Percentiles rank a stretch among this genome's conserved stretches.
phyloP scores from a whole-genome alignment of 2,113 vertebrate genomes.

The Montifringilla adamsi region DNA sequence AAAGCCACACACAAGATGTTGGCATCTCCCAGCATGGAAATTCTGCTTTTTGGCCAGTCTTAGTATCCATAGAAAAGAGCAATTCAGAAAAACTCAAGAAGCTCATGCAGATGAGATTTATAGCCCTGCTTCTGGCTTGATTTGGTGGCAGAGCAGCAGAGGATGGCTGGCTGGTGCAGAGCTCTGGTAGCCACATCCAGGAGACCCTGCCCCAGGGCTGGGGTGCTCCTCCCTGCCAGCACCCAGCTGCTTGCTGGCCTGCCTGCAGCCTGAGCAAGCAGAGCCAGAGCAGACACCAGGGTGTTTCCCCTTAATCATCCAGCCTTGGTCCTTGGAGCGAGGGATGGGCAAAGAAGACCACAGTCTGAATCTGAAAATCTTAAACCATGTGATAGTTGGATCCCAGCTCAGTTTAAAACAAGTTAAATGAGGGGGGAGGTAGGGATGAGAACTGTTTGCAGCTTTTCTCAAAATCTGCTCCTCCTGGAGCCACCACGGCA shows the following conservation, averaged over 20 bases:
- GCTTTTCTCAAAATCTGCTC: background rate
- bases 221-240: background rate
- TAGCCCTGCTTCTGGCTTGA: background rate
- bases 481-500: background rate
- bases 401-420: background rate
- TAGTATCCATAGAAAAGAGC: background rate
- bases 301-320: slow-evolving; percentile 5
- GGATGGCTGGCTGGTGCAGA: background rate
- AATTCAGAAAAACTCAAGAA: background rate
- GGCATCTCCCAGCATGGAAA: background rate
- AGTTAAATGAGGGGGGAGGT: background rate
- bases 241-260: background rate
- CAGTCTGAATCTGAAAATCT: background rate
- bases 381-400: background rate
- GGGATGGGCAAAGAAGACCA: background rate
- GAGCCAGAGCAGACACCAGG: background rate
- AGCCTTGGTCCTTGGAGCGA: background rate
- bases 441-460: background rate
- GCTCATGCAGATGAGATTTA: background rate
- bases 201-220: background rate
- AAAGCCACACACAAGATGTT: background rate
- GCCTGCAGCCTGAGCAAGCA: background rate
- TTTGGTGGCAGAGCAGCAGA: background rate
- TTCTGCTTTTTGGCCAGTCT: background rate
- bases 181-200: background rate